Percentiles rank a stretch among this genome's conserved stretches.
phyloP scores from a whole-genome alignment of 92 coral and sea anemone species.

The Phenganax stokvisi region DNA sequence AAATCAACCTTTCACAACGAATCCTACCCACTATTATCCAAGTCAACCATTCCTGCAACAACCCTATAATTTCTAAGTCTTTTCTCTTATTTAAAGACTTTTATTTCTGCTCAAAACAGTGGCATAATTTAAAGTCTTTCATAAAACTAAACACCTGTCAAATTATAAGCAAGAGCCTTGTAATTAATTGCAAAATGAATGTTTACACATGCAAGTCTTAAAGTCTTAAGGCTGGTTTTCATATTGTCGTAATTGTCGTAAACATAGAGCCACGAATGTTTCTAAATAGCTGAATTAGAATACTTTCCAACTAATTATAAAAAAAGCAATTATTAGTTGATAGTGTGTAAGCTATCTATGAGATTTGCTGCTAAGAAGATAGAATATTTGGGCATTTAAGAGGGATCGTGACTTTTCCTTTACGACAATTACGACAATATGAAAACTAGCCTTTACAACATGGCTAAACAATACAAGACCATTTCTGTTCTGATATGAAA shows the following conservation, averaged over 20 bases:
- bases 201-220: not conserved
- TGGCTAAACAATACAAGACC: not conserved
- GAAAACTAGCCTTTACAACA: not conserved
- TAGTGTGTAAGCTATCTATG: no score
- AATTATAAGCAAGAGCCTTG: not conserved
- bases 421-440: no score
- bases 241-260: not conserved
- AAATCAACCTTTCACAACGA: not conserved
- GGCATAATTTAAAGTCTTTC: no score
- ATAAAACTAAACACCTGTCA: not conserved
- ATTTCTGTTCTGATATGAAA: not conserved
- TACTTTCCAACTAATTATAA: no score
- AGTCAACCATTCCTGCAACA: not conserved
- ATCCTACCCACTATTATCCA: not conserved
- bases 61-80: not conserved
- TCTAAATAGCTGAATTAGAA: not conserved
- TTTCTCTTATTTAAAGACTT: not conserved
- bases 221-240: not conserved
- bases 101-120: not conserved
- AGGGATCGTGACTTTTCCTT: no score
- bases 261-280: not conserved
- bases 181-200: conserved; percentile 3
- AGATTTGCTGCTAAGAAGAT: no score
- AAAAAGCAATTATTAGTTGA: no score
- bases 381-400: no score